phyloP scores from a whole-genome alignment of 2,888 invertebrate species.

The Marasmarcha lunaedactyla region DNA sequence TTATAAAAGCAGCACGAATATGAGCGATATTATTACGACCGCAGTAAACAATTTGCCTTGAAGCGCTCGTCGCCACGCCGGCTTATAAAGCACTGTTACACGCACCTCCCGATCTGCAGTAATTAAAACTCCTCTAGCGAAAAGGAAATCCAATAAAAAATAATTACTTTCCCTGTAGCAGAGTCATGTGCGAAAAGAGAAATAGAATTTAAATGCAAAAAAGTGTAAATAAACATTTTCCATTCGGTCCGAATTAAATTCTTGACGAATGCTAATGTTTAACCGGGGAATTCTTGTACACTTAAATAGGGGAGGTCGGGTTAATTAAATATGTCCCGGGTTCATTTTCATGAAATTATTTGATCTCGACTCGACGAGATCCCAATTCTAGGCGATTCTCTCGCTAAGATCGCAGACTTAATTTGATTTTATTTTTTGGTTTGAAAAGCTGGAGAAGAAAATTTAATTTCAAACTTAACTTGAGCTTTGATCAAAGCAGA shows the following conservation, averaged over 20 bases:
- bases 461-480: conserved; percentile 1
- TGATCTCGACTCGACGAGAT: conserved; percentile 48
- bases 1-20: conserved; percentile 29
- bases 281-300: conserved; percentile 64
- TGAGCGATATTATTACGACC: conserved; percentile 43
- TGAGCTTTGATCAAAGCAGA: not conserved
- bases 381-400: conserved; percentile 42
- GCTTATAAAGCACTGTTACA: conserved; percentile 34
- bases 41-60: conserved; percentile 46
- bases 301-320: conserved; percentile 54
- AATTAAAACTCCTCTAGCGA: conserved; percentile 55
- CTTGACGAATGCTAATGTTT: conserved; percentile 62
- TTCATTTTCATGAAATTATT: conserved; percentile 67
- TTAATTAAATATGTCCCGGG: conserved; percentile 63
- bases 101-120: conserved; percentile 26
- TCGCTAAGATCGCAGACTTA: conserved; percentile 36
- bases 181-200: conserved; percentile 36
- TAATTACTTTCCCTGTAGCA: conserved; percentile 41
- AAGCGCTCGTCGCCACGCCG: conserved; percentile 21
- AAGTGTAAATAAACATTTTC: conserved; percentile 53
- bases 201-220: conserved; percentile 37
- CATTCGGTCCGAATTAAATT: conserved; percentile 53
- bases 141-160: conserved; percentile 53
- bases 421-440: conserved; percentile 46
- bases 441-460: conserved; percentile 13